These are phyloP conservation scores for Trematomus loennbergii DNA, from an alignment of 2,113 vertebrate species.

Conservation along the genomic window DNA sequence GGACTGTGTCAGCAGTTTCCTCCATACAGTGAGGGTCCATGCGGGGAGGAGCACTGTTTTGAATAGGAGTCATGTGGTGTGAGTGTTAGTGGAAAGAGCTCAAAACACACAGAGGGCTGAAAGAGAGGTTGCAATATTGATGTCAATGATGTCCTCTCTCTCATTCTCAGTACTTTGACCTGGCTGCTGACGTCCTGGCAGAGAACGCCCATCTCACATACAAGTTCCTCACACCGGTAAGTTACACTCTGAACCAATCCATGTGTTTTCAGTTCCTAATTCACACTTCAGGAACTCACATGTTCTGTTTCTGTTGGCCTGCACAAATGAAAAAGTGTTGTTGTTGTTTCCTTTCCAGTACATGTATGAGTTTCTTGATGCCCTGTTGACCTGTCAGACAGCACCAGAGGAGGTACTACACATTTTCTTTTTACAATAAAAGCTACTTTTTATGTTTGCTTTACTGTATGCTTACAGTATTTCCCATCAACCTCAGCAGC, in stretches of 20 bases:
- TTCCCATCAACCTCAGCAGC: too few species aligned
- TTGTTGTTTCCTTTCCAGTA: slow-evolving; percentile 76
- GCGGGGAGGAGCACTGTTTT: background rate
- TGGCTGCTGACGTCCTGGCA: slow-evolving; percentile 96
- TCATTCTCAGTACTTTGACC: slow-evolving; percentile 89
- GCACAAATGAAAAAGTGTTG: too few species aligned
- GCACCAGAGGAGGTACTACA: slow-evolving; percentile 91
- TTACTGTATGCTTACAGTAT: background rate
- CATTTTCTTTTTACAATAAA: background rate
- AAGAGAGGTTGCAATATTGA: slow-evolving; percentile 25
- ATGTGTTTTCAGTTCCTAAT: background rate
- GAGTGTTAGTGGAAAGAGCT: slow-evolving; percentile 25
- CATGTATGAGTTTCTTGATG: slow-evolving; percentile 94
- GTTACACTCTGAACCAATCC: background rate
- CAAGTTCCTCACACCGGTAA: slow-evolving; percentile 91
- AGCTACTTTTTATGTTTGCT: background rate
- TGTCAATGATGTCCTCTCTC: slow-evolving; percentile 32
- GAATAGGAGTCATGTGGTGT: slow-evolving; percentile 3
- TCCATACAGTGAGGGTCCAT: background rate
- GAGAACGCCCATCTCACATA: slow-evolving; percentile 97
- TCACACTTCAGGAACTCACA: too few species aligned
- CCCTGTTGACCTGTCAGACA: slow-evolving; percentile 93
- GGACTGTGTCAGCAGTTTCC: slow-evolving; percentile 39
- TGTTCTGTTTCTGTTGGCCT: too few species aligned
- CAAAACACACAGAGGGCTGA: background rate